A percentile compares a stretch with the other conserved stretches of the same genome.
phyloP scores from a whole-genome alignment of 2,888 invertebrate genomes.

The Nemotelus pantherinus region DNA sequence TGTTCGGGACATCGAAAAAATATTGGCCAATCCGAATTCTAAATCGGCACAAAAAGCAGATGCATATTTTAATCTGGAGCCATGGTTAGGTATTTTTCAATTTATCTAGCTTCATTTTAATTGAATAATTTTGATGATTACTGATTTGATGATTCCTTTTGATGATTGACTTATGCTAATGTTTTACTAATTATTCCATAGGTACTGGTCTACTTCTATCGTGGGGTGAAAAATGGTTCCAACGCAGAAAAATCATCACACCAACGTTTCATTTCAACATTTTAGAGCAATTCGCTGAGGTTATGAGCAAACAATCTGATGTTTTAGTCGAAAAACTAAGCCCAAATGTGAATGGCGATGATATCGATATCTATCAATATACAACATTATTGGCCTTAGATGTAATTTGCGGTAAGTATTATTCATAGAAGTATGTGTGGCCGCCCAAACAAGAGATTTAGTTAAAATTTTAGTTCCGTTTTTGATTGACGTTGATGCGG shows the following conservation, averaged over 20 bases:
- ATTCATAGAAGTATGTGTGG: no score
- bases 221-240: conserved; percentile 63
- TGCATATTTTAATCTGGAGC: conserved; percentile 56
- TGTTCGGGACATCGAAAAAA: conserved; percentile 30
- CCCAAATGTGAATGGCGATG: conserved; percentile 44
- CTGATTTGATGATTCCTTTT: no score
- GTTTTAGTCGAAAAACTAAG: conserved; percentile 59
- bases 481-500: no score
- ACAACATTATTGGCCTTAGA: conserved; percentile 64
- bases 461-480: background rate
- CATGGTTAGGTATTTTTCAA: conserved; percentile 58
- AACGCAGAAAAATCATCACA: conserved; percentile 63
- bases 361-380: conserved; percentile 64
- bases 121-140: no score
- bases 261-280: conserved; percentile 64
- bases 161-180: no score
- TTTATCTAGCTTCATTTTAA: background rate
- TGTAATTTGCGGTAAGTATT: conserved; percentile 60
- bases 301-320: conserved; percentile 63
- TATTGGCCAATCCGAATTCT: conserved; percentile 37
- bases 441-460: background rate
- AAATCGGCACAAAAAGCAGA: conserved; percentile 57
- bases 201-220: conserved; percentile 35
- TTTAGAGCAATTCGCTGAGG: conserved; percentile 60
- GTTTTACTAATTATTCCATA: background rate